Evolutionary conservation across 2,797 vertebrate species (phyloP), one percentile per base, ranked within the genome.

Genomic region (Coregonus suidteri): DNA sequence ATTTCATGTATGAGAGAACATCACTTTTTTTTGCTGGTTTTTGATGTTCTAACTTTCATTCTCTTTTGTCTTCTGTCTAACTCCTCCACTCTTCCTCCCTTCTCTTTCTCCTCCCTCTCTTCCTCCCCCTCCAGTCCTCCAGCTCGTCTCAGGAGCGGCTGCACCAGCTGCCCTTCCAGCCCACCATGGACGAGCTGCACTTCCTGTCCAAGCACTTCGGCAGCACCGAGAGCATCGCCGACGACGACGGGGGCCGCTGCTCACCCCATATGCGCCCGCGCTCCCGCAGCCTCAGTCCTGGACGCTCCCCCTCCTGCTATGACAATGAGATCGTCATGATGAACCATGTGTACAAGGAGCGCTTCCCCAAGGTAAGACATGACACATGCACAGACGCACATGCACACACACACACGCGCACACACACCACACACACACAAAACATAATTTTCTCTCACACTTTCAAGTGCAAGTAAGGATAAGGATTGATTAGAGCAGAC

Each of bases 271-370:
- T 95, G 74, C 94, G 96, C n/a, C 96, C 96, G 0, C 95, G 96
- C 69, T 97, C 96, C 41, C 93, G 96, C 85, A 98, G 97, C 83
- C 95, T 97, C 92, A 98, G 97, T 91, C 97, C 97, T 2, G 96
- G 96, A 51, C 92, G 97, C 59, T 94, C 96, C 0, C 92, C 95
- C 0, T 95, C 96, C 82, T 93, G 90, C 11, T 97, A 97, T 65
- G 97, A 98, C 89, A 97, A 97, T 7, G 97, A 98, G 88, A 95
- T 97, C 54, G 93, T 98, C 82, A 98, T 98, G 97, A 98, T 98
- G 97, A 98, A 98, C 87, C 97, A 98, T 9, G 97, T 98, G 82
- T 98, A 98, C 93, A 97, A 96, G 84, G 97, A 98, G 83, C 92
- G 97, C 67, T 98, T 98, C 86, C 97, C 97, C 1, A 98, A 97